Conservation (phyloP, 37 sponge, comb jelly and placozoan genomes). For the Eunapius fragilis region DNA sequence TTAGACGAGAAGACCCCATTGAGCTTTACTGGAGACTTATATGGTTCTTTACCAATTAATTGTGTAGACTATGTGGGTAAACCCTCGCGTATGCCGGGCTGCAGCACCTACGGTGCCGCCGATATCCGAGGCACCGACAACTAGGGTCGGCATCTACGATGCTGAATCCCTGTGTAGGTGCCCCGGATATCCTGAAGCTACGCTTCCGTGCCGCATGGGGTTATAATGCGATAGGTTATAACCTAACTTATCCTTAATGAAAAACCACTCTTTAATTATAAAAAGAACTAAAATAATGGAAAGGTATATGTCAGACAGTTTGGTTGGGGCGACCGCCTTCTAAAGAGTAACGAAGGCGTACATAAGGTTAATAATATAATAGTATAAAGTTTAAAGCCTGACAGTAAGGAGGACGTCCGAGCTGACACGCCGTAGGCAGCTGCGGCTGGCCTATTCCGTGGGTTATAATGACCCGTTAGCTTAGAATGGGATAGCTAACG, state of each 20-base stretch:
- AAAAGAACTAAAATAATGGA: conserved; percentile 5
- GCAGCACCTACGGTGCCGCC: not conserved
- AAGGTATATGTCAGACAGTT: conserved; percentile 81
- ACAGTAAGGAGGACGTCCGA: conserved; percentile 76
- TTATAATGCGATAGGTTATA: no score
- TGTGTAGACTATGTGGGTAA: conserved; percentile 54
- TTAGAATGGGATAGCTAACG: conserved; percentile 71
- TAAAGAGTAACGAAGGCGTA: conserved; percentile 89
- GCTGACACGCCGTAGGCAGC: conserved; percentile 56
- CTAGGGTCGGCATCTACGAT: no score
- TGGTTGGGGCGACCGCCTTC: conserved; percentile 91
- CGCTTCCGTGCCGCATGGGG: no score
- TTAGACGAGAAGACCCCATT: conserved; percentile 95
- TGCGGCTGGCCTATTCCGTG: conserved; percentile 38
- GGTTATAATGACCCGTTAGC: conserved; percentile 89
- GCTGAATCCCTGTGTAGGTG: no score
- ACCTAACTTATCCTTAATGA: no score
- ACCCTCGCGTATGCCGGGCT: not conserved
- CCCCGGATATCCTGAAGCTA: no score
- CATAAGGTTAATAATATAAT: conserved; percentile 65
- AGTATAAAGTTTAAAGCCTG: conserved; percentile 62
- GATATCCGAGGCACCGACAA: no score
- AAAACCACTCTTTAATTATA: conserved; percentile 40
- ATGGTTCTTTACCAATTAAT: conserved; percentile 50
- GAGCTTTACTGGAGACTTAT: conserved; percentile 91